These are phyloP conservation scores for Botia kubotai DNA, from an alignment of 2,797 vertebrate species.

Conservation along the genomic window DNA sequence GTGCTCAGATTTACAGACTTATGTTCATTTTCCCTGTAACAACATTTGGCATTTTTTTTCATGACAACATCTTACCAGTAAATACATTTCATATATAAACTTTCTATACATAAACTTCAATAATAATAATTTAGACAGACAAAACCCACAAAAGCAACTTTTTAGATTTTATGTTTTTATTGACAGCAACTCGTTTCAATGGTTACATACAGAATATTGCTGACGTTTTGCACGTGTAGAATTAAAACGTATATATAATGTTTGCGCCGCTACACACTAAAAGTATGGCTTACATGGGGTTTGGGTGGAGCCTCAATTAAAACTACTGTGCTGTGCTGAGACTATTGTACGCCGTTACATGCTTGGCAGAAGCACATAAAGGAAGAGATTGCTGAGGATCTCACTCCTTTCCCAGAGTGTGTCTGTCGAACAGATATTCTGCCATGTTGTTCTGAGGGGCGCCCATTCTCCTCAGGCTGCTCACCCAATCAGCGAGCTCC, in stretches of 20 bases:
- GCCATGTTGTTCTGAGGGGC: conserved; percentile 89
- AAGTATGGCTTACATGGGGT: background rate
- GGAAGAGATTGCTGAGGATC: conserved; percentile 67
- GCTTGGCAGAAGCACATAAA: background rate
- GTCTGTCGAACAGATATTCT: conserved; percentile 96
- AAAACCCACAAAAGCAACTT: background rate
- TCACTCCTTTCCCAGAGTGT: conserved; percentile 83
- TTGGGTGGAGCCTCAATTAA: background rate
- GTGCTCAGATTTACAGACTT: background rate
- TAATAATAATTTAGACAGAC: background rate
- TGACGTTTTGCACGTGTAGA: background rate
- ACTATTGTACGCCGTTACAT: background rate
- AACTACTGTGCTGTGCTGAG: conserved; percentile 9
- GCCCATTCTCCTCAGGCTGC: conserved; percentile 92
- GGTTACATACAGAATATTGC: conserved; percentile 1
- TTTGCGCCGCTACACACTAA: background rate
- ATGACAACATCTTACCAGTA: background rate
- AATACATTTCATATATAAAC: background rate
- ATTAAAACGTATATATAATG: background rate
- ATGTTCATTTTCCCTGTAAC: background rate
- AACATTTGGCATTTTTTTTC: background rate
- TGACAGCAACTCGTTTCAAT: background rate
- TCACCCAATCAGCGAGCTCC: conserved; percentile 88
- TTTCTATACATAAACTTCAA: background rate
- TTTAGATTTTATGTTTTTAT: background rate